Conservation (phyloP, 2,113 vertebrate genomes). For the Lutjanus erythropterus region DNA sequence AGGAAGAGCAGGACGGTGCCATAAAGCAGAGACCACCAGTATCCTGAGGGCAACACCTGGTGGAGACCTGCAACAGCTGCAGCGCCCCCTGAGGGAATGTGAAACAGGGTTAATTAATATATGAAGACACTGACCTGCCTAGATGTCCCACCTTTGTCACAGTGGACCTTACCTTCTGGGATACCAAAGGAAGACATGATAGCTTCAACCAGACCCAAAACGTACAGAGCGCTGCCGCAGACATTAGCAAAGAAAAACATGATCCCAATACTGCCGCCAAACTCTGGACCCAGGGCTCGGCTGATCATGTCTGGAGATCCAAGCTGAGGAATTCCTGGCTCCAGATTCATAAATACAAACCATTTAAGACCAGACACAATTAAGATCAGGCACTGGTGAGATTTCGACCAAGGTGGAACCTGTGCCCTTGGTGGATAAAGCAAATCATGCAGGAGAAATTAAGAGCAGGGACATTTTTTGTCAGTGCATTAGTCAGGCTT, state of each 20-base stretch:
- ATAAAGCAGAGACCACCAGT: slow-evolving; percentile 91
- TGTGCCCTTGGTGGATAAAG: neutral
- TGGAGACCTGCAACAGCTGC: slow-evolving; percentile 14
- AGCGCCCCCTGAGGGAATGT: slow-evolving; percentile 42
- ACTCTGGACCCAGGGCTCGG: slow-evolving; percentile 90
- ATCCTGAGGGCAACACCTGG: slow-evolving; percentile 85
- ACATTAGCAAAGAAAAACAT: slow-evolving; percentile 94
- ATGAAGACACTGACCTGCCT: neutral
- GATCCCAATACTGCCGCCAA: slow-evolving; percentile 91
- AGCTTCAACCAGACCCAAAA: slow-evolving; percentile 90
- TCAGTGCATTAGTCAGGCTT: neutral
- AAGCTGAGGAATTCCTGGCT: slow-evolving; percentile 54
- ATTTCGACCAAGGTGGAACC: neutral
- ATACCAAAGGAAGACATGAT: slow-evolving; percentile 86
- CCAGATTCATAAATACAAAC: neutral
- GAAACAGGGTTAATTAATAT: neutral
- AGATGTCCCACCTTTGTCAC: neutral
- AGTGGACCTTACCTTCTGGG: slow-evolving; percentile 75
- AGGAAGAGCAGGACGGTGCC: slow-evolving; percentile 86
- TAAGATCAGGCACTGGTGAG: neutral
- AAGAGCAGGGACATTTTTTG: neutral
- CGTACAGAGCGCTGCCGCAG: slow-evolving; percentile 89
- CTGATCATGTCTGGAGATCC: slow-evolving; percentile 90
- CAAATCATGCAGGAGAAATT: neutral
- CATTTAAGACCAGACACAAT: neutral